Evolutionary conservation across 1,140 invertebrate genomes (phyloP).

Genomic region (Choristoneura fumiferana): DNA sequence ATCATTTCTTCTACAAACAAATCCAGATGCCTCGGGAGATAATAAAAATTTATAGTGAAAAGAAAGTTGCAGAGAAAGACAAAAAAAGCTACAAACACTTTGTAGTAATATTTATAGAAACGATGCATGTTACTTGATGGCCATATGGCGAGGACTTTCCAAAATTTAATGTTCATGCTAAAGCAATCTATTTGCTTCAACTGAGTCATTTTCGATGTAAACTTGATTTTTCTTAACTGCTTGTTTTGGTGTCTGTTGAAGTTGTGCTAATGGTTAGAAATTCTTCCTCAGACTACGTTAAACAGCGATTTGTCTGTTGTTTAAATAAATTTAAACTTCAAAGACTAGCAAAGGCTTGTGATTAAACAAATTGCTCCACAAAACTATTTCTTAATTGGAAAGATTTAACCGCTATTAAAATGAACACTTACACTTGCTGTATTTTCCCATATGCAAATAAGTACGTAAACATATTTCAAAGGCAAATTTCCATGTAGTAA

Average conservation of each 20-base stretch:
- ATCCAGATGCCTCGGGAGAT: constrained; percentile 43
- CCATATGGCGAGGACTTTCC: constrained; percentile 47
- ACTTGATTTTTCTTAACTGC: constrained; percentile 1
- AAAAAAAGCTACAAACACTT: constrained; percentile 36
- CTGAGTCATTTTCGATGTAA: background rate
- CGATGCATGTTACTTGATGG: constrained; percentile 24
- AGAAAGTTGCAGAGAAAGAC: constrained; percentile 36
- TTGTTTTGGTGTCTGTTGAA: background rate
- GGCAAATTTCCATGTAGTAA: background rate
- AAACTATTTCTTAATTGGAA: constrained; percentile 10
- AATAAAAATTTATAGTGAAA: constrained; percentile 49
- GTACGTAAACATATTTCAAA: background rate
- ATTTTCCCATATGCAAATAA: background rate
- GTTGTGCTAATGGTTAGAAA: background rate
- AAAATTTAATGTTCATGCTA: constrained; percentile 41
- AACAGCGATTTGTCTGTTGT: background rate
- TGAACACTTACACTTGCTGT: constrained; percentile 10
- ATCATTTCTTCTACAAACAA: constrained; percentile 49
- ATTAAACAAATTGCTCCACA: constrained; percentile 10
- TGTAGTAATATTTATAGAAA: constrained; percentile 41
- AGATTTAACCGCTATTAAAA: constrained; percentile 6
- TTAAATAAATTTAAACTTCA: constrained; percentile 23
- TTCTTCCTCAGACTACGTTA: background rate
- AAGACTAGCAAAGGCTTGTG: constrained; percentile 25
- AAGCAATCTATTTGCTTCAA: constrained; percentile 43